Evolutionary conservation across 2,888 invertebrate species (phyloP), one percentile per base, ranked within the genome.

Genomic region (Oxyteleia sp.): DNA sequence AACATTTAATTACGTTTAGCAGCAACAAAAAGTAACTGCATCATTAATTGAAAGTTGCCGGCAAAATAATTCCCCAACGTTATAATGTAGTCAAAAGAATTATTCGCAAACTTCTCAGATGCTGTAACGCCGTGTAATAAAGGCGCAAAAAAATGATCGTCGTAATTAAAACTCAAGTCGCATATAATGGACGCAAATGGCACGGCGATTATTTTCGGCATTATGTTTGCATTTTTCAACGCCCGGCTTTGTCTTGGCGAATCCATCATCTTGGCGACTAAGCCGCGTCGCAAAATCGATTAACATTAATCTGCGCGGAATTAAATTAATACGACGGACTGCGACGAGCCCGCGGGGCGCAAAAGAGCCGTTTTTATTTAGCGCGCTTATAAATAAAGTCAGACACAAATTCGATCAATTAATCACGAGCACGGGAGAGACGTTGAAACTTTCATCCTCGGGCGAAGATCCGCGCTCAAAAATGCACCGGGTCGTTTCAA

Each of bases 21-120:
- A 59, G 38, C 38, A 59, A 26, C n/a, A 53, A 59, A 59, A 71
- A 26, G 61, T 16, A 59, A 47, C 13, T 11, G 45, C 29, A 47
- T 59, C 59, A 57, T 59, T 71, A 71, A 71, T 71, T 59, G 47
- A 59, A 59, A 35, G 35, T 71, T 71, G 32, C 47, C 38, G n/a
- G 38, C 35, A n/a, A 59, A 69, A 69, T 55, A 69, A 69, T 69
- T 69, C 35, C 1, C 10, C 43, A 15, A 20, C 47, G 18, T 7
- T 57, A 15, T 32, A 57, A 45, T 57, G 20, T 20, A 69, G 32
- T 68, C 29, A 15, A 23, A 43, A 13, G 57, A 69, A 69, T 57
- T 69, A 57, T 57, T 69, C 20, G 29, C 45, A 69, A 69, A 69
- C 55, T 69, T 69, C 16, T 26, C 45, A 57, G 68, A 47, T 15